Evolutionary conservation across 2,888 invertebrate species (phyloP), one percentile per base, ranked within the genome.

Genomic region (Coecobrya sp.): DNA sequence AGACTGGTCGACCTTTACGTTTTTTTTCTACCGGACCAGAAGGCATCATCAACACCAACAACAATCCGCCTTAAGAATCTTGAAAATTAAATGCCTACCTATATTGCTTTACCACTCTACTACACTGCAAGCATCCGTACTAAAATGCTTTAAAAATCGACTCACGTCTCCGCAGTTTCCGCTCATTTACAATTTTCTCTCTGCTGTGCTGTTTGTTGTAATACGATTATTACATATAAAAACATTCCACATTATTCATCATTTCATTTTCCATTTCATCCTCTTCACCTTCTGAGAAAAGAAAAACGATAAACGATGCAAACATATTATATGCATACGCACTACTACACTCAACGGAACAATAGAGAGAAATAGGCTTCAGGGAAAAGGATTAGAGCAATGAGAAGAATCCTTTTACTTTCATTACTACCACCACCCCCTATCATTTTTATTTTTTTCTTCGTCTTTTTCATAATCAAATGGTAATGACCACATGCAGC

Each of bases 151-250:
- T 81, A 30, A 89, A 92, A 95, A 94, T 93, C 94, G 93, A 93
- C 94, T 95, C 95, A 95, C 95, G 95, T 95, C 93, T 93, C 52
- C 36, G 30, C 76, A 19, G 93, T 94, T 95, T 95, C 95, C 95
- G 94, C 95, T 95, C 95, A 94, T 95, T 94, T 91, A 94, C 94
- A 93, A 91, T 89, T 52, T 49, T 55, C 55, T 59, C 36, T 59
- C 81, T 82, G n/a, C 49, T 1, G 13, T 30, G 16, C 19, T 49
- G 16, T 22, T 76, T 45, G 8, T 79, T 52, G n/a, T 45, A 52
- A 5, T 19, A 27, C 19, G 7, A 13, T 1, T n/a, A 73, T 42
- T 73, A 73, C 73, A 42, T 42, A 73, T 30, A 68, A 30, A 68
- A 30, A 68, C 7, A 70, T 62, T 22, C 16, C 82, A 82, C 65